phyloP scores from a whole-genome alignment of 2,113 vertebrate genomes.

The Rhinogobius similis region DNA sequence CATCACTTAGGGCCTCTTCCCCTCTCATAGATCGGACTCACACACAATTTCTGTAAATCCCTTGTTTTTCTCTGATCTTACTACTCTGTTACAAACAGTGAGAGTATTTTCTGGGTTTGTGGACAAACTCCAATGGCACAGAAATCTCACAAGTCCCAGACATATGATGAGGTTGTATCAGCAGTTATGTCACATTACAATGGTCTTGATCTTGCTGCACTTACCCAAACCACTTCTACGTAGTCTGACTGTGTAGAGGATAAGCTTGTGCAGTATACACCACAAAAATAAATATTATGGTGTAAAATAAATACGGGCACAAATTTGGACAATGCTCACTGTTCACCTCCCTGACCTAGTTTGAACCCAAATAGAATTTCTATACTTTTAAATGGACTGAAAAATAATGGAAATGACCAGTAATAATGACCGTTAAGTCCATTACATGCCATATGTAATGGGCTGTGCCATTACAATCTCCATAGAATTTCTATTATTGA shows the following conservation, averaged over 20 bases:
- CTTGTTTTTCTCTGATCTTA: conserved; percentile 60
- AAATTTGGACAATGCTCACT: background rate
- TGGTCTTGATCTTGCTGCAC: background rate
- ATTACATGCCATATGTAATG: background rate
- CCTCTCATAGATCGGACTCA: conserved; percentile 35
- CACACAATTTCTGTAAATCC: conserved; percentile 61
- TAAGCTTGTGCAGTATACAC: background rate
- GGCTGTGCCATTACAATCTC: background rate
- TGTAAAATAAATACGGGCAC: background rate
- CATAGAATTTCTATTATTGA: conserved; percentile 6
- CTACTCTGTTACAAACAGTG: conserved; percentile 30
- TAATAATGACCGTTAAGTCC: no score
- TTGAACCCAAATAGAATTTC: background rate
- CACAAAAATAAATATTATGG: background rate
- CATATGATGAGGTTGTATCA: conserved; percentile 14
- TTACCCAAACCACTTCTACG: background rate
- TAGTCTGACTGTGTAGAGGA: background rate
- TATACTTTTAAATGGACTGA: background rate
- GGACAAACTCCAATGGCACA: conserved; percentile 7
- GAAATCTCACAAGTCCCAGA: background rate
- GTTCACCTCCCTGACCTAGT: background rate
- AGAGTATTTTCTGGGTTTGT: background rate
- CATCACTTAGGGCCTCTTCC: conserved; percentile 72
- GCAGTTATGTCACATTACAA: conserved; percentile 19
- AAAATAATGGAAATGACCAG: background rate